Conservation (phyloP, 2,797 vertebrate genomes). For the Acipenser ruthenus region DNA sequence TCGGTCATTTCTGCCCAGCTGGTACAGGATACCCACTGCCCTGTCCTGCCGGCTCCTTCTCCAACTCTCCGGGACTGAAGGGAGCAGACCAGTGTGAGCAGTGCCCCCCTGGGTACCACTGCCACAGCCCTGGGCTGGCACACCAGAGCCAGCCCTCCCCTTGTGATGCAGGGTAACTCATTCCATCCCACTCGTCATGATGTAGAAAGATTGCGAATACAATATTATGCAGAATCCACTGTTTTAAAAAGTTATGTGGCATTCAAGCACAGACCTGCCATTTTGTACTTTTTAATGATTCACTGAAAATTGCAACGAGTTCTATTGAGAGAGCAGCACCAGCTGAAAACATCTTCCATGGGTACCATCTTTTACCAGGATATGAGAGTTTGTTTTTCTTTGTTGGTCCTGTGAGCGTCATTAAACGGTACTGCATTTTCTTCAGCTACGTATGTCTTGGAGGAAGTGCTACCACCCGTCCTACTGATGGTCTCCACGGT, state of each 20-base stretch:
- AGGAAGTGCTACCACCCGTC: constrained; percentile 65
- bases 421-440: too few relatives aligned
- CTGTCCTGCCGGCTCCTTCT: constrained; percentile 73
- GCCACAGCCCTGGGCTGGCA: constrained; percentile 58
- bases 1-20: constrained; percentile 75
- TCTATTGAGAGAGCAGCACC: too few relatives aligned
- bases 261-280: background rate
- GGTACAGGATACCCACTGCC: constrained; percentile 66
- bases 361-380: too few relatives aligned
- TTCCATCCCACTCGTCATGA: constrained; percentile 7
- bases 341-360: too few relatives aligned
- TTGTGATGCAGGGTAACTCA: constrained; percentile 71
- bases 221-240: too few relatives aligned
- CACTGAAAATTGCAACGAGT: too few relatives aligned
- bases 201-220: background rate
- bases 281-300: too few relatives aligned
- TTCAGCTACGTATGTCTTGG: constrained; percentile 73
- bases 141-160: constrained; percentile 46
- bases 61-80: constrained; percentile 56
- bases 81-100: constrained; percentile 59
- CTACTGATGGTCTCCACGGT: constrained; percentile 60
- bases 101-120: constrained; percentile 73
- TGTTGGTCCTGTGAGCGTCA: too few relatives aligned
- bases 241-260: too few relatives aligned
- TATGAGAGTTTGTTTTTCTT: too few relatives aligned